phyloP scores from a whole-genome alignment of 2,797 vertebrate species.

The Paguma larvata region DNA sequence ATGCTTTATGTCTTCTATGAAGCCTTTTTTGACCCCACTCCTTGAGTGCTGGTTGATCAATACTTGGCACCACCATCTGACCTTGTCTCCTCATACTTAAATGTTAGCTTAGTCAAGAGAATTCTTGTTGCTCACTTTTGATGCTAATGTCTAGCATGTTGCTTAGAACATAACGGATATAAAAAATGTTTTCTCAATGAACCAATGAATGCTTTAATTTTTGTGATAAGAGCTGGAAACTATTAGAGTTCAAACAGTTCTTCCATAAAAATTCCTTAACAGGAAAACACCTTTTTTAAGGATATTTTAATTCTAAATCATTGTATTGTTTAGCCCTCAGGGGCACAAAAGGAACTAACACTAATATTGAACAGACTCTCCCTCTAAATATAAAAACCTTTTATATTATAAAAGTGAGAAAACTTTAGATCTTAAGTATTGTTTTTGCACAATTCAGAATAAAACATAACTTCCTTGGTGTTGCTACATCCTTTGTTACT shows the following conservation, averaged over 20 bases:
- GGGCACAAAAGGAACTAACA: not conserved
- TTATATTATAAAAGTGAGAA: not conserved
- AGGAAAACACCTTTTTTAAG: not conserved
- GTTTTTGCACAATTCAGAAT: constrained; percentile 16
- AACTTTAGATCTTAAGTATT: not conserved
- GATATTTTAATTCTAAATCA: not conserved
- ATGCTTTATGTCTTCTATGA: not conserved
- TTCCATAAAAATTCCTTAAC: not conserved
- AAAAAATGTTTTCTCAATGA: not conserved
- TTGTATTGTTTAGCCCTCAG: not conserved
- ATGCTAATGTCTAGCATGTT: not conserved
- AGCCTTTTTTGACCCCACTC: not conserved
- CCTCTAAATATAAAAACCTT: not conserved
- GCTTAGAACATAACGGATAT: not conserved
- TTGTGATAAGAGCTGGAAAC: not conserved
- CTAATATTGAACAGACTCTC: not conserved
- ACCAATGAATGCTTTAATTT: not conserved
- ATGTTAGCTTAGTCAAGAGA: not conserved
- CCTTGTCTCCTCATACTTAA: not conserved
- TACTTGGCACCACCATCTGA: not conserved
- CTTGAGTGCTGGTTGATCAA: not conserved
- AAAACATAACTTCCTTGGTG: not conserved
- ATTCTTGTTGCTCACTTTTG: not conserved
- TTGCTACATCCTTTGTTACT: not conserved
- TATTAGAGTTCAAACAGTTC: not conserved